Base-by-base conservation (phyloP, 2,888 invertebrate species). In the Micropterix aruncella region DNA sequence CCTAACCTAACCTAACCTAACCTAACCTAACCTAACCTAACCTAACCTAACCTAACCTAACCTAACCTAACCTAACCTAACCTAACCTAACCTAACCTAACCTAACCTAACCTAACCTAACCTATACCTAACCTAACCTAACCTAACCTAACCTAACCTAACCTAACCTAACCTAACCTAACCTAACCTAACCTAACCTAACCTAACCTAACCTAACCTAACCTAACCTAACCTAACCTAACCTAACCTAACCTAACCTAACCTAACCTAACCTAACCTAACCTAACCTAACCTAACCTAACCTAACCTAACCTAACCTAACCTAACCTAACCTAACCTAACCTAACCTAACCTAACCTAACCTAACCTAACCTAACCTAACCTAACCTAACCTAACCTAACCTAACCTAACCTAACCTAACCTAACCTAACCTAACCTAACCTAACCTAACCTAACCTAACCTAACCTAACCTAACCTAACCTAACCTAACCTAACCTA, bases 281-380 rank as follows among this genome's bases (percentile, higher is more conserved):
- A 40, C 43, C 43, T 40, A 43, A 40, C 43, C 43, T 40, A 43
- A 43, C 46, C 41, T 43, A 46, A 43, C 46, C 43, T 40, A 43
- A 39, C 43, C 40, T 44, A 46, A n/a, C n/a, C n/a, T n/a, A n/a
- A n/a, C n/a, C n/a, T n/a, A n/a, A n/a, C 46, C 46, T 46, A 46
- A 46, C 46, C 46, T 46, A 44, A 44, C 46, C 46, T 46, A 44
- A 44, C 46, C 46, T 46, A 44, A 44, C 46, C 44, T 44, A 46
- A 46, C 46, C 46, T 41, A 44, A 44, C 40, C 17, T 16, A 40
- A 15, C 40, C 17, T 47, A 47, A 47, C 47, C 47, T 47, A 47
- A 47, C 47, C 47, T 47, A 47, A 47, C 47, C 47, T 47, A 47
- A 47, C 47, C 47, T 44, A 44, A 47, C 47, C 47, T 47, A 47